phyloP scores from a whole-genome alignment of 2,113 vertebrate species.

The Naja naja region DNA sequence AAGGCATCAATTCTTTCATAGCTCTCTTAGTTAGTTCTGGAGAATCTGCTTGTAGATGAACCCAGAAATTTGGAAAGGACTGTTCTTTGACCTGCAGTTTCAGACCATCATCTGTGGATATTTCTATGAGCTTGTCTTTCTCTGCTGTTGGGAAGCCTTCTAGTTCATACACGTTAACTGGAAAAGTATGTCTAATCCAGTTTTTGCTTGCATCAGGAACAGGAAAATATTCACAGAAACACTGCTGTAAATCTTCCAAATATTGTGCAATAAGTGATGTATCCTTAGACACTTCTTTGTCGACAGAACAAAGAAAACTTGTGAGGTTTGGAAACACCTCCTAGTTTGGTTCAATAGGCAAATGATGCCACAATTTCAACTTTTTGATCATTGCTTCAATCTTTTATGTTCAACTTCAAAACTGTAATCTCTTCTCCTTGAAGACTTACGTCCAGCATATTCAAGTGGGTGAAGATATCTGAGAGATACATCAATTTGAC shows the following conservation, averaged over 20 bases:
- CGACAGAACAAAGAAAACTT: no score
- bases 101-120: not conserved
- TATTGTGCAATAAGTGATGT: not conserved
- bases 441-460: not conserved
- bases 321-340: no score
- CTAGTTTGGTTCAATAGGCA: not conserved
- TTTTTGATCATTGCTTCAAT: not conserved
- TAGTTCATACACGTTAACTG: not conserved
- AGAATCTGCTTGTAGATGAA: not conserved
- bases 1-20: not conserved
- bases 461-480: not conserved
- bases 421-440: not conserved
- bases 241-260: not conserved
- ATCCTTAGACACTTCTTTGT: not conserved
- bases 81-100: not conserved
- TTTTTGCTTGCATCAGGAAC: not conserved
- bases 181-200: not conserved
- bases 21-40: not conserved
- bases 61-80: not conserved
- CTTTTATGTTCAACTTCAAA: not conserved
- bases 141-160: not conserved
- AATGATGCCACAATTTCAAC: not conserved
- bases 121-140: not conserved
- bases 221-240: not conserved
- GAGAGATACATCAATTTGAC: not conserved